phyloP scores from a whole-genome alignment of 2,888 invertebrate genomes.

The Agrenia bidenticulata region DNA sequence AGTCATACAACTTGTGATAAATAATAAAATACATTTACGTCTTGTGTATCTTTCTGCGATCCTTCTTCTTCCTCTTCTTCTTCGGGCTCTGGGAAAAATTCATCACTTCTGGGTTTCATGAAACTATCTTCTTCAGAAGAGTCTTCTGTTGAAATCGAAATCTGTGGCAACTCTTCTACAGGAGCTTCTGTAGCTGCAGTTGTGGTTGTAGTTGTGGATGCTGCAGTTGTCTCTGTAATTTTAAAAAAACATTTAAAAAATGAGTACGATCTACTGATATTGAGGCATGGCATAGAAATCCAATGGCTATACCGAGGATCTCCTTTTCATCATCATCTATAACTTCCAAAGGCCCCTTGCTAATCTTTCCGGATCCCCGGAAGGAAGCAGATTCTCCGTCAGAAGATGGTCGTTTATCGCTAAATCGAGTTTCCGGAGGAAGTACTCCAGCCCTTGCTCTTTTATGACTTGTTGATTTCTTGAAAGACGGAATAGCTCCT shows the following conservation, averaged over 20 bases:
- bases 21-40: too few species aligned
- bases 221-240: slow-evolving; percentile 18
- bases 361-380: slow-evolving; percentile 47
- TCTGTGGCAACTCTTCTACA: slow-evolving; percentile 15
- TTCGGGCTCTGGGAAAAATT: slow-evolving; percentile 46
- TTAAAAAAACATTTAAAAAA: too few species aligned
- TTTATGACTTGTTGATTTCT: slow-evolving; percentile 26
- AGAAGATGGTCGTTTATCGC: slow-evolving; percentile 35
- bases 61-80: slow-evolving; percentile 43
- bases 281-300: too few species aligned
- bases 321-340: slow-evolving; percentile 45
- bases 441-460: slow-evolving; percentile 24
- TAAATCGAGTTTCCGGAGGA: slow-evolving; percentile 38
- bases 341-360: slow-evolving; percentile 41
- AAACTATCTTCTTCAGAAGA: slow-evolving; percentile 47
- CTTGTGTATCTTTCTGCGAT: slow-evolving; percentile 25
- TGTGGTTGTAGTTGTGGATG: slow-evolving; percentile 26
- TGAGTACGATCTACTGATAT: too few species aligned
- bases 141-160: slow-evolving; percentile 35
- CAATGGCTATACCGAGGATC: slow-evolving; percentile 31
- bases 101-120: slow-evolving; percentile 49
- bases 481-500: neutral
- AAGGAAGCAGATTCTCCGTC: slow-evolving; percentile 26
- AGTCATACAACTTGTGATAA: too few species aligned
- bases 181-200: slow-evolving; percentile 22